Base-by-base conservation (phyloP, 2,888 invertebrate species). In the Polymixis lichenea region DNA sequence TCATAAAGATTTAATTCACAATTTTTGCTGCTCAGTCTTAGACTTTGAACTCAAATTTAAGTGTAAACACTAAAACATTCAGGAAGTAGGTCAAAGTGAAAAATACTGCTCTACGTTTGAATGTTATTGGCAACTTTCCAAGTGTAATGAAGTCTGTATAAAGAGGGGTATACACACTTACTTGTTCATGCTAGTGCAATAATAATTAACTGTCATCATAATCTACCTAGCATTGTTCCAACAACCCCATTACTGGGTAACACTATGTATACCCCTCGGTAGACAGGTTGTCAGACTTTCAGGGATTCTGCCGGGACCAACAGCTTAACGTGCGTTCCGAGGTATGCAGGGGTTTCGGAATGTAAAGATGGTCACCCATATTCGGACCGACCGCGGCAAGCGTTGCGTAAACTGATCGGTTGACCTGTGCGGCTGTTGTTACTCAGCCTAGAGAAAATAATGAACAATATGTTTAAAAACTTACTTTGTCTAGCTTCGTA, bases 101-200 rank as follows among this genome's bases (percentile, higher is more conserved):
- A 74, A 74, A 55, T n/a, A 17, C 15, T 73, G 43, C n/a, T 46
- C 17, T 75, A 62, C 11, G 17, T 51, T n/a, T 51, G 28, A 74
- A 74, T 74, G 17, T 62, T 32, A 38, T 25, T 75, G 75, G 61
- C 62, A 32, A 62, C 46, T 53, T 46, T 66, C 43, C 65, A 75
- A 76, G 38, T 75, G 22, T 28, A 64, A 58, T 55, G 25, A 56
- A 62, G 56, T 64, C 28, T 74, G 2, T 51, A 17, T 51, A 56
- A 2, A 43, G 62, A 56, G 4, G 4, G 62, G 2, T n/a, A 51
- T 15, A 32, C 28, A 51, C 22, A 11, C 53, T 38, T 38, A 53
- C 28, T 22, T 15, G 5, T 38, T 9, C 22, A 64, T 58, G 28
- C 19, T 43, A 17, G 17, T 61, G 19, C 17, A 62, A 64, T 51